These are phyloP conservation scores for Antheraea yamamai DNA, from an alignment of 2,888 invertebrate species.

Conservation along the genomic window DNA sequence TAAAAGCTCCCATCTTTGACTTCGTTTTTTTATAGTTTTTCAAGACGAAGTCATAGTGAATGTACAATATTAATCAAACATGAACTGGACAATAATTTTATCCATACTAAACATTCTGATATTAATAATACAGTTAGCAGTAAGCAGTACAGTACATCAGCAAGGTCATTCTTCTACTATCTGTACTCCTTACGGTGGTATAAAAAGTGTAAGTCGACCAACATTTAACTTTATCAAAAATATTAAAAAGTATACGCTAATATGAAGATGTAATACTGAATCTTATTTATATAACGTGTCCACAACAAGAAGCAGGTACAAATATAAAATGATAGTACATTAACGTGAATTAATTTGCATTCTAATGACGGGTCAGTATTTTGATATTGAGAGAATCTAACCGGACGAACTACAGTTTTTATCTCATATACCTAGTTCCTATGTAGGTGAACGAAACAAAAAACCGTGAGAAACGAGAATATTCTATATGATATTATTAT, in stretches of 20 bases:
- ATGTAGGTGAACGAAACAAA: background rate
- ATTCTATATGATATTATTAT: background rate
- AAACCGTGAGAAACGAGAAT: background rate
- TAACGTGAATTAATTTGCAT: constrained; percentile 23
- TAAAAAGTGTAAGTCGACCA: too few species aligned
- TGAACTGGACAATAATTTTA: too few species aligned
- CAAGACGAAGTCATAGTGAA: too few species aligned
- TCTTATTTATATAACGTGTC: background rate
- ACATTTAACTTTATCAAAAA: background rate
- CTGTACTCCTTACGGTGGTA: too few species aligned
- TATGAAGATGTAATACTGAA: constrained; percentile 8
- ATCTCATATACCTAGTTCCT: background rate
- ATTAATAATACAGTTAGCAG: too few species aligned
- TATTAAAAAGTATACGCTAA: background rate
- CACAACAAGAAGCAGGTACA: constrained; percentile 15
- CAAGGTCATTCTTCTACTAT: too few species aligned
- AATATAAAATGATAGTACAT: constrained; percentile 25
- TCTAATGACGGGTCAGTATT: constrained; percentile 10
- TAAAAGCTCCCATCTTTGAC: background rate
- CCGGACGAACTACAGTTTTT: background rate
- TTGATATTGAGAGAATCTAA: background rate
- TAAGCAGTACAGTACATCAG: too few species aligned
- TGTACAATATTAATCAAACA: too few species aligned
- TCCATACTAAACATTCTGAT: too few species aligned
- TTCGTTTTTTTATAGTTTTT: background rate